phyloP scores from a whole-genome alignment of 1,140 invertebrate genomes.

The Drosophila chauvacae region DNA sequence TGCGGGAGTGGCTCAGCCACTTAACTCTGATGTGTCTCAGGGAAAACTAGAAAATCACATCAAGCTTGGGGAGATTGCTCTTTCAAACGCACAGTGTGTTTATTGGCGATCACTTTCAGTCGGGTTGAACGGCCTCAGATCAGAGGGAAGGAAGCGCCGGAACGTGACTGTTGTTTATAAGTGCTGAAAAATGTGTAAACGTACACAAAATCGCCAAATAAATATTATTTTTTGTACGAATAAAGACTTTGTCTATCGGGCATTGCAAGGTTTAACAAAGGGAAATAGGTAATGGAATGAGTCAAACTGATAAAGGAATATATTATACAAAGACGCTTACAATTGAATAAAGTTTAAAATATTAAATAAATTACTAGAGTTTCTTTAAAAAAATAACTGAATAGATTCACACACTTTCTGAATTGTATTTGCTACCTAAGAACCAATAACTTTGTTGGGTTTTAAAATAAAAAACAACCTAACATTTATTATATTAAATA shows the following conservation, averaged over 20 bases:
- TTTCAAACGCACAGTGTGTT: constrained; percentile 30
- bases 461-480: background rate
- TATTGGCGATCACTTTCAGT: constrained; percentile 34
- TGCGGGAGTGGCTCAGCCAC: constrained; percentile 42
- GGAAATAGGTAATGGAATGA: background rate
- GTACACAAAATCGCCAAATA: constrained; percentile 40
- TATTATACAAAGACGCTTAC: too few species aligned
- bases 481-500: background rate
- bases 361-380: background rate
- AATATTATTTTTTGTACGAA: constrained; percentile 14
- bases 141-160: constrained; percentile 12
- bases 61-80: constrained; percentile 27
- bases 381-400: background rate
- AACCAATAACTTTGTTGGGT: background rate
- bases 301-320: background rate
- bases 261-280: background rate
- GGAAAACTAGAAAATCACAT: constrained; percentile 15
- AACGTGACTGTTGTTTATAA: constrained; percentile 56
- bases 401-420: background rate
- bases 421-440: background rate
- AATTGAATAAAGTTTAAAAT: background rate
- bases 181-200: constrained; percentile 21
- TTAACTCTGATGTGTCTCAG: constrained; percentile 47
- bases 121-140: constrained; percentile 50
- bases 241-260: constrained; percentile 4